A percentile compares a stretch with the other conserved stretches of the same genome.
Conservation (phyloP, 53 echinoderm and acorn worm genomes). For the Astropecten irregularis region DNA sequence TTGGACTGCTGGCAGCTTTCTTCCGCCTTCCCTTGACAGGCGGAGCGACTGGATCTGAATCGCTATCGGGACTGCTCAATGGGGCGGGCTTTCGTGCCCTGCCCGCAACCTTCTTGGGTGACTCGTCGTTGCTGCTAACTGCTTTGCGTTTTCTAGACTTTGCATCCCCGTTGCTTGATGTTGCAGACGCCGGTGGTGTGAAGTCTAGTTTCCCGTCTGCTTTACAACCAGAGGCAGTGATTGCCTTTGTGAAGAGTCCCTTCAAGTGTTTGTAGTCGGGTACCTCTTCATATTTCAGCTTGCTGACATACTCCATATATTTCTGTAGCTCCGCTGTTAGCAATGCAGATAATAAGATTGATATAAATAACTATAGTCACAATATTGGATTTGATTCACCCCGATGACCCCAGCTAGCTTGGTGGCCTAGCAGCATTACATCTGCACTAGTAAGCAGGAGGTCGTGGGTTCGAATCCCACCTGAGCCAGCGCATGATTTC, state of each 20-base stretch:
- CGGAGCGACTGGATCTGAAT: background rate
- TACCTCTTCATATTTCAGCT: slow-evolving; percentile 68
- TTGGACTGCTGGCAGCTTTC: background rate
- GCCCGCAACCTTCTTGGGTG: slow-evolving; percentile 8
- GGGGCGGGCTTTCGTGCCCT: background rate
- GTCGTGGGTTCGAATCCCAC: too few relatives aligned
- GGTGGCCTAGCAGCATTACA: too few relatives aligned
- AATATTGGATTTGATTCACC: too few relatives aligned
- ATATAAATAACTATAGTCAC: too few relatives aligned
- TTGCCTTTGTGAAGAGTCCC: slow-evolving; percentile 66
- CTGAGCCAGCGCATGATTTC: too few relatives aligned
- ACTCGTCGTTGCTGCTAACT: background rate
- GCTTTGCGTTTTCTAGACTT: slow-evolving; percentile 4
- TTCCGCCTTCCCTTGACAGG: background rate
- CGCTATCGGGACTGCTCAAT: background rate
- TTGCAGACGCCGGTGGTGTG: background rate
- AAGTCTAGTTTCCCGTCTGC: slow-evolving; percentile 80
- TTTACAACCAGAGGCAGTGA: slow-evolving; percentile 45
- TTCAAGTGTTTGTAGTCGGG: slow-evolving; percentile 81
- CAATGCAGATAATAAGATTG: background rate
- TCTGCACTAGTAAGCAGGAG: too few relatives aligned
- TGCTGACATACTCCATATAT: slow-evolving; percentile 74
- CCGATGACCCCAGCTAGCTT: too few relatives aligned
- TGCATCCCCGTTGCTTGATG: too few relatives aligned
- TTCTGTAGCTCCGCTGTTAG: slow-evolving; percentile 75